phyloP scores from a whole-genome alignment of 2,113 vertebrate genomes.

The Eretmochelys imbricata region DNA sequence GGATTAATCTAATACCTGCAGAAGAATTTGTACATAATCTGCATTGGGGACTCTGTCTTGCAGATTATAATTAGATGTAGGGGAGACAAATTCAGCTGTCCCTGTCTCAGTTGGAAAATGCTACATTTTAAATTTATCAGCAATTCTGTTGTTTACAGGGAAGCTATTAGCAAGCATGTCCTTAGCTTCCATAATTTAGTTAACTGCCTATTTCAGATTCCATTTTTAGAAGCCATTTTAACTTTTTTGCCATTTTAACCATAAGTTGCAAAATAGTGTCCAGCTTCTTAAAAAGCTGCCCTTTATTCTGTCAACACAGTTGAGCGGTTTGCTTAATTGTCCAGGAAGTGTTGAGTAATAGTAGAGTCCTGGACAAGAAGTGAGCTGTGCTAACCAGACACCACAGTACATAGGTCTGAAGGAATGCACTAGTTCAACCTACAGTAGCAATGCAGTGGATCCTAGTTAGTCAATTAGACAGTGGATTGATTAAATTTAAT shows the following conservation, averaged over 20 bases:
- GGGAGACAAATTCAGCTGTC: background rate
- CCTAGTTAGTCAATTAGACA: background rate
- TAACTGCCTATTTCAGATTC: background rate
- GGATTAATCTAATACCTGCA: background rate
- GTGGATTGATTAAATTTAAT: accelerated
- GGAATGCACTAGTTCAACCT: background rate
- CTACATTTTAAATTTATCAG: background rate
- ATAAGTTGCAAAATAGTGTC: background rate
- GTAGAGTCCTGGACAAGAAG: background rate
- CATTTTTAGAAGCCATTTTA: background rate
- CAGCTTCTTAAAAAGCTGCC: background rate
- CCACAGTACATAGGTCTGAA: background rate
- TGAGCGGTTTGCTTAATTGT: background rate
- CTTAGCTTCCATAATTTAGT: background rate
- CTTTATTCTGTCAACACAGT: background rate
- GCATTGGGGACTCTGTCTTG: background rate
- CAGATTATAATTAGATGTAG: background rate
- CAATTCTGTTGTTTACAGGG: background rate
- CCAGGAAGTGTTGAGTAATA: background rate
- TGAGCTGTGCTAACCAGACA: background rate
- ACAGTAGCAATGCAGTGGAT: background rate
- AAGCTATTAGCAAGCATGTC: background rate
- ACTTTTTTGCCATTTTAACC: background rate
- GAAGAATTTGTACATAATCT: background rate
- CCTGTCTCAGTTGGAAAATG: background rate